Conservation (phyloP, 2,113 vertebrate genomes). For the Cyprinodon tularosa region DNA sequence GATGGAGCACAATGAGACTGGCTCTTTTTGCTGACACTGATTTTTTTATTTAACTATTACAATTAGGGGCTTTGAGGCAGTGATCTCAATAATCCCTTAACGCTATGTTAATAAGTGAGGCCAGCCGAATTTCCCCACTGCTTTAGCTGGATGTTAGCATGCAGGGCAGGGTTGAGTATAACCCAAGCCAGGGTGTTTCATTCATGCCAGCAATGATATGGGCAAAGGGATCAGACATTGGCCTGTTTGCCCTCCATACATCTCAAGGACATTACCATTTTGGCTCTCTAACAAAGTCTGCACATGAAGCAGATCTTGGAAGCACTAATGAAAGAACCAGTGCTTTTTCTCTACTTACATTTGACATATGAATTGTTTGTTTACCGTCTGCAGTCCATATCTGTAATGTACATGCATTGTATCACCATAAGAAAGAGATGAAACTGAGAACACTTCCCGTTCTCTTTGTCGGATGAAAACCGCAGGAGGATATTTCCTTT, state of each 20-base stretch:
- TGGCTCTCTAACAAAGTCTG: constrained; percentile 38
- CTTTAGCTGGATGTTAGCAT: constrained; percentile 75
- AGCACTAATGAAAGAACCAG: constrained; percentile 22
- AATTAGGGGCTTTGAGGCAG: constrained; percentile 77
- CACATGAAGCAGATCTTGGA: constrained; percentile 23
- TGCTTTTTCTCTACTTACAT: constrained; percentile 19
- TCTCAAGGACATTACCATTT: constrained; percentile 60
- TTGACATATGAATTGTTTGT: constrained; percentile 9
- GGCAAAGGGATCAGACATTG: constrained; percentile 62
- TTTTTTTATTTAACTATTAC: constrained; percentile 73
- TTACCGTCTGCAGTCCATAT: constrained; percentile 10
- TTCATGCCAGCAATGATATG: constrained; percentile 60
- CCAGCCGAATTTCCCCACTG: constrained; percentile 53
- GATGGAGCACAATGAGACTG: constrained; percentile 54
- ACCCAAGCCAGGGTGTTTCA: constrained; percentile 56
- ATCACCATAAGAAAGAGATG: constrained; percentile 14
- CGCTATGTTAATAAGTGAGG: constrained; percentile 66
- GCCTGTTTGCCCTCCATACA: constrained; percentile 59
- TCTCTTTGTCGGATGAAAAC: constrained; percentile 49
- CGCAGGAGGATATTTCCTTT: constrained; percentile 43
- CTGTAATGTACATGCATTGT: neutral
- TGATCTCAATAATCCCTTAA: constrained; percentile 76
- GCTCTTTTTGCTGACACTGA: constrained; percentile 49
- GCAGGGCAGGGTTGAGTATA: constrained; percentile 55
- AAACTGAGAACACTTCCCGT: constrained; percentile 37